phyloP scores from a whole-genome alignment of 2,797 vertebrate genomes.

The Hypotaenidia philippensis region DNA sequence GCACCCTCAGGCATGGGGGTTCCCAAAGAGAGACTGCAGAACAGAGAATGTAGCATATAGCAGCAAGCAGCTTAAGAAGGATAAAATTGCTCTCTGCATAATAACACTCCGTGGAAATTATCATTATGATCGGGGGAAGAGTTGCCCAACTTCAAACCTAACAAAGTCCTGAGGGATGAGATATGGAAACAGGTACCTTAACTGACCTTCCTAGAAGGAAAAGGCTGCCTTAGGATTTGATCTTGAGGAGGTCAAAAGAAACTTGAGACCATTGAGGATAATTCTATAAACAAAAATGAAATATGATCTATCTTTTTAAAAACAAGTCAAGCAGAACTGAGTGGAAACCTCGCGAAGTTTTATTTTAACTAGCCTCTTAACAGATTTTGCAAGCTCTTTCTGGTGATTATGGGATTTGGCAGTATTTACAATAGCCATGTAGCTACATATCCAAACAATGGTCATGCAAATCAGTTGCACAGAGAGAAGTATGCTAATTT shows the following conservation, averaged over 20 bases:
- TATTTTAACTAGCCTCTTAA: neutral
- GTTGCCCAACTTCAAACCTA: neutral
- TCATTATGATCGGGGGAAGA: neutral
- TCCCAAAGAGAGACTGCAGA: neutral
- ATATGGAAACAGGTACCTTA: neutral
- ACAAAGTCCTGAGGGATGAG: neutral
- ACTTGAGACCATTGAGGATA: neutral
- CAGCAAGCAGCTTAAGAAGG: neutral
- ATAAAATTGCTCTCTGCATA: neutral
- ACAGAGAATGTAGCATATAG: neutral
- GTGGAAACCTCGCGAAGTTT: neutral
- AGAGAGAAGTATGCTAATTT: conserved; percentile 14
- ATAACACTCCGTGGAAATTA: neutral
- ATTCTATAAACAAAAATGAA: neutral
- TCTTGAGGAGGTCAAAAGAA: neutral
- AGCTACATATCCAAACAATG: neutral
- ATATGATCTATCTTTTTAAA: neutral
- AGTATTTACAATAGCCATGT: neutral
- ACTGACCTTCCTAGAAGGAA: neutral
- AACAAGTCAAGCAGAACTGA: neutral
- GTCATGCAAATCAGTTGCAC: neutral
- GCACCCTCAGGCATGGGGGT: neutral
- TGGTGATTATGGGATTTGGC: neutral
- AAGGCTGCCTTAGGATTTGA: neutral
- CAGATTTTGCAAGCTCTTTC: neutral